Percentiles rank a stretch among this genome's conserved stretches.
phyloP scores from a whole-genome alignment of 1,140 invertebrate genomes.

The Ephestia elutella region DNA sequence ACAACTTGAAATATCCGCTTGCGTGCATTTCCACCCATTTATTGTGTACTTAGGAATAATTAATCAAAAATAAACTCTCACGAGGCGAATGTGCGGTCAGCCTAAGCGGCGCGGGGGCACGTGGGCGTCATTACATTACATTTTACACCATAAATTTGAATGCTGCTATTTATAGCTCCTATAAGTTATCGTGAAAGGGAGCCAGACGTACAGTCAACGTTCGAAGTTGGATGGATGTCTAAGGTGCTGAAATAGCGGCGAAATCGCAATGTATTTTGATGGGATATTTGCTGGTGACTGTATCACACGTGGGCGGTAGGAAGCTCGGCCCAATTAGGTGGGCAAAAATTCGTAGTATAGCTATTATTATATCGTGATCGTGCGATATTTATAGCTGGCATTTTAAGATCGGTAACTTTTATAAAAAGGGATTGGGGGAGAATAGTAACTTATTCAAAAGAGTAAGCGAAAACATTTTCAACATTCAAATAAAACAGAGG shows the following conservation, averaged over 20 bases:
- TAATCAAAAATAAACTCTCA: too few species aligned
- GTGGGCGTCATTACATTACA: slow-evolving; percentile 44
- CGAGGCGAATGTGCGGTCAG: too few species aligned
- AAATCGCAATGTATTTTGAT: too few species aligned
- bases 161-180: slow-evolving; percentile 50
- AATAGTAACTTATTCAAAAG: neutral
- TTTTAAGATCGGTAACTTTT: neutral
- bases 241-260: too few species aligned
- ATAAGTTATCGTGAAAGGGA: slow-evolving; percentile 45
- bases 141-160: slow-evolving; percentile 44
- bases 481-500: too few species aligned
- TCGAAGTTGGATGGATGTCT: too few species aligned
- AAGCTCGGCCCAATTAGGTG: slow-evolving; percentile 1
- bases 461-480: neutral
- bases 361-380: neutral
- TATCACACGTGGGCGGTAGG: slow-evolving; percentile 20
- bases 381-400: neutral
- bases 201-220: slow-evolving; percentile 14
- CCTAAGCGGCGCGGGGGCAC: slow-evolving; percentile 7
- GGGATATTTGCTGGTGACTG: too few species aligned
- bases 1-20: too few species aligned
- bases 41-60: too few species aligned
- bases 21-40: too few species aligned
- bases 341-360: neutral
- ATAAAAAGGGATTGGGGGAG: neutral